phyloP scores from a whole-genome alignment of 1,140 invertebrate genomes.

The Trichogramma pretiosum region DNA sequence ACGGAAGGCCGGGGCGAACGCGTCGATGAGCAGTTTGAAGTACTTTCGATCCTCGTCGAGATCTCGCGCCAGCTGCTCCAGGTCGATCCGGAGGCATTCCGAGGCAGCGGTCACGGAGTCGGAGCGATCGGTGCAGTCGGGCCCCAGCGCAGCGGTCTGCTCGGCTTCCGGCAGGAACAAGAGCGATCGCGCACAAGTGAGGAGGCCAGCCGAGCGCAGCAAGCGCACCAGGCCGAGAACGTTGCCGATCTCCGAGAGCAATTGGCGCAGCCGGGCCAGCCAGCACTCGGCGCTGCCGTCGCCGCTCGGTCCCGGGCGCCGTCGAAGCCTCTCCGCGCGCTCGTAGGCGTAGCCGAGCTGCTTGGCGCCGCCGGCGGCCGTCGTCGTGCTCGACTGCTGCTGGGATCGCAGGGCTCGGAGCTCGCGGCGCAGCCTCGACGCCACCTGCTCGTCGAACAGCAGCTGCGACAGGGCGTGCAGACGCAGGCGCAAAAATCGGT shows the following conservation, averaged over 20 bases:
- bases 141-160: slow-evolving; percentile 30
- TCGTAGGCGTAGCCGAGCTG: slow-evolving; percentile 70
- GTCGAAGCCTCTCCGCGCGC: slow-evolving; percentile 82
- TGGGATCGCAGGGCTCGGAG: slow-evolving; percentile 51
- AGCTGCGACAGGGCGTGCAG: slow-evolving; percentile 95
- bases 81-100: slow-evolving; percentile 65
- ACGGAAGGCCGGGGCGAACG: slow-evolving; percentile 82
- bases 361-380: no score
- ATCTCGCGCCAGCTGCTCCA: slow-evolving; percentile 71
- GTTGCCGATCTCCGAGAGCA: slow-evolving; percentile 94
- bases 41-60: slow-evolving; percentile 92
- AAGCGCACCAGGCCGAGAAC: slow-evolving; percentile 93
- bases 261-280: slow-evolving; percentile 84
- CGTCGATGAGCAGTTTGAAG: slow-evolving; percentile 88
- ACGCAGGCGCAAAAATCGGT: slow-evolving; percentile 91
- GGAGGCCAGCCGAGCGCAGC: slow-evolving; percentile 85
- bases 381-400: slow-evolving; percentile 37
- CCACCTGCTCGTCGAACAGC: slow-evolving; percentile 96
- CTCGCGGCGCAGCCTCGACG: slow-evolving; percentile 88
- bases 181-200: slow-evolving; percentile 84
- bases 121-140: slow-evolving; percentile 46
- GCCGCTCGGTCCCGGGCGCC: slow-evolving; percentile 75
- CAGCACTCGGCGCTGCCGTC: slow-evolving; percentile 82
- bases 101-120: slow-evolving; percentile 56
- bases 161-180: slow-evolving; percentile 77